A percentile compares a stretch with the other conserved stretches of the same genome.
These are phyloP conservation scores for Sprattus sprattus DNA, from an alignment of 2,113 vertebrate genomes.

Conservation along the genomic window DNA sequence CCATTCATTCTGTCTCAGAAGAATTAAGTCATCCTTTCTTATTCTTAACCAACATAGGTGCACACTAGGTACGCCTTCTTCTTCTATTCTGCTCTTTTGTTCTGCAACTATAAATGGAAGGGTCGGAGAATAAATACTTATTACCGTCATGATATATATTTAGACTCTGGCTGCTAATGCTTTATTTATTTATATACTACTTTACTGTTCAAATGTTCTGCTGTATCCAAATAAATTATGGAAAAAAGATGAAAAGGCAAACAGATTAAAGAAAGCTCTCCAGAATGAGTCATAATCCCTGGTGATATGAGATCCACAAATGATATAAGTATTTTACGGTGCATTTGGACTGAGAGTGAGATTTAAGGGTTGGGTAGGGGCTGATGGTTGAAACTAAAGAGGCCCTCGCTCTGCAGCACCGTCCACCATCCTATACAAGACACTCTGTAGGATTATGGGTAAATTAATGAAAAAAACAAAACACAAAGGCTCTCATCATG, in stretches of 20 bases:
- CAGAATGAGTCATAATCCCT: background rate
- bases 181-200: background rate
- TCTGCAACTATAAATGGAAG: background rate
- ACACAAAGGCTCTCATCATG: conserved; percentile 55
- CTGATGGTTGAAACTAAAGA: background rate
- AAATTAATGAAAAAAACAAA: conserved; percentile 53
- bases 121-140: background rate
- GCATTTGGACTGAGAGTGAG: background rate
- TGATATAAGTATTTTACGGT: background rate
- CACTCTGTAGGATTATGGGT: conserved; percentile 53
- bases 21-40: background rate
- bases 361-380: background rate
- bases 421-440: conserved; percentile 36
- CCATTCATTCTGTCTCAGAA: background rate
- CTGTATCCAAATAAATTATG: background rate
- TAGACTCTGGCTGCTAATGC: background rate
- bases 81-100: background rate
- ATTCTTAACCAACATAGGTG: background rate
- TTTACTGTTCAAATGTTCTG: background rate
- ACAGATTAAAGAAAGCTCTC: background rate
- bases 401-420: background rate
- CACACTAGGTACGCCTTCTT: background rate
- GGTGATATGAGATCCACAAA: background rate
- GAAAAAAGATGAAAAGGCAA: background rate
- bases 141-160: background rate